Conservation (phyloP, 2,797 vertebrate genomes). For the Cuniculus paca region DNA sequence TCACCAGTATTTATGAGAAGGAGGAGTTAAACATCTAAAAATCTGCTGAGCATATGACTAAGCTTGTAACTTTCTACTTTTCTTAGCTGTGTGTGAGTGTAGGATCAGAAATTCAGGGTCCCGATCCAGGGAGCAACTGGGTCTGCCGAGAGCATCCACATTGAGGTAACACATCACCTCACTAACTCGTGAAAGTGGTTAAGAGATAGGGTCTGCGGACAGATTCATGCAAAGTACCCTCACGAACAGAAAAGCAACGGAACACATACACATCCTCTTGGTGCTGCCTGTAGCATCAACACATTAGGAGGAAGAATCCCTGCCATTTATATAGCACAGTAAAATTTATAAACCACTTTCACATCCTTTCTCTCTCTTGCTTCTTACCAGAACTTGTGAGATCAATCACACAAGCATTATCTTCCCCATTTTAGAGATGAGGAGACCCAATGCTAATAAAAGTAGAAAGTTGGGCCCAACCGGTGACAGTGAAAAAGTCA, state of each 20-base stretch:
- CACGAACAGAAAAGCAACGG: background rate
- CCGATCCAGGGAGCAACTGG: background rate
- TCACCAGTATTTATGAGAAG: background rate
- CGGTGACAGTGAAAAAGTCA: background rate
- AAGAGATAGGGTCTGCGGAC: conserved; percentile 53
- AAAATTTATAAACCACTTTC: conserved; percentile 68
- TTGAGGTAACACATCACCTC: background rate
- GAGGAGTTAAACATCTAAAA: conserved; percentile 7
- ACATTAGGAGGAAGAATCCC: background rate
- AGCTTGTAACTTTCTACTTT: background rate
- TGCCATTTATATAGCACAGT: conserved; percentile 2
- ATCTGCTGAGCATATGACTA: conserved; percentile 19
- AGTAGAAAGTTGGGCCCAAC: background rate
- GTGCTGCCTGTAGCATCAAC: background rate
- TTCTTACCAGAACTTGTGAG: conserved; percentile 70
- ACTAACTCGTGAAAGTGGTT: conserved; percentile 38
- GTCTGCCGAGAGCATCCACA: background rate
- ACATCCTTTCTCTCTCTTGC: conserved; percentile 71
- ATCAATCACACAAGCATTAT: conserved; percentile 50
- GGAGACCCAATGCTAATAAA: background rate
- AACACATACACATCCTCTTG: conserved; percentile 1
- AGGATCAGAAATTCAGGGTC: background rate
- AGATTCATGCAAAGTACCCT: conserved; percentile 58
- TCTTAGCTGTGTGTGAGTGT: background rate
- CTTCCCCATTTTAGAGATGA: conserved; percentile 47